Percentiles rank a stretch among this genome's conserved stretches.
phyloP scores from a whole-genome alignment of 2,113 vertebrate species.

The Scatophagus argus region DNA sequence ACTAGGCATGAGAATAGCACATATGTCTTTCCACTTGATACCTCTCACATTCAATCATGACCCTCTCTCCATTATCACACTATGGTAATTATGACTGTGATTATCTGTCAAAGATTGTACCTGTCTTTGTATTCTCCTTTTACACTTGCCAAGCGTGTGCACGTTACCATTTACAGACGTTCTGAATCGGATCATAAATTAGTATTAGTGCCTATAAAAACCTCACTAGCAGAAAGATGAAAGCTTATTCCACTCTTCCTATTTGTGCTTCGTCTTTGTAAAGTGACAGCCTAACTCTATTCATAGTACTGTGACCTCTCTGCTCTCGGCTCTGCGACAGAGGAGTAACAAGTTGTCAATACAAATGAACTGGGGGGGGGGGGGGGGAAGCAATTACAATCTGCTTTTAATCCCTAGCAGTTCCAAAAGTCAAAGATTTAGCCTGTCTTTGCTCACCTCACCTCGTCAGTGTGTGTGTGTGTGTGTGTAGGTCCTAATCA shows the following conservation, averaged over 20 bases:
- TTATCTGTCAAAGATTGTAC: conserved; percentile 62
- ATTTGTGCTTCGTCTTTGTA: conserved; percentile 67
- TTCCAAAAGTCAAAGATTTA: conserved; percentile 77
- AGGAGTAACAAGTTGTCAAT: conserved; percentile 77
- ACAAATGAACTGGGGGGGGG: conserved; percentile 73
- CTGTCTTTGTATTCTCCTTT: conserved; percentile 55
- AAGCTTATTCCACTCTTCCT: conserved; percentile 31
- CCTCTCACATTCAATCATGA: conserved; percentile 66
- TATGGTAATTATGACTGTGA: conserved; percentile 64
- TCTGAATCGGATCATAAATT: conserved; percentile 63
- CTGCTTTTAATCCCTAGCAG: conserved; percentile 76
- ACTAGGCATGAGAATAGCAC: neutral
- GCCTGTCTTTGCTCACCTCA: conserved; percentile 62
- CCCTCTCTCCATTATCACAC: conserved; percentile 53
- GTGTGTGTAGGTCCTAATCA: conserved; percentile 65
- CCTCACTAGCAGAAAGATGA: conserved; percentile 43
- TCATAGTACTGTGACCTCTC: conserved; percentile 61
- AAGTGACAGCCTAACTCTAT: conserved; percentile 50
- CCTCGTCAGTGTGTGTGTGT: conserved; percentile 29
- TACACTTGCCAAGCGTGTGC: conserved; percentile 15
- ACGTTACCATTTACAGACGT: conserved; percentile 46
- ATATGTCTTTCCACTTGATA: conserved; percentile 42
- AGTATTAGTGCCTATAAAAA: conserved; percentile 54
- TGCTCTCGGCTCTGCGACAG: conserved; percentile 54
- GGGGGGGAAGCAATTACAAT: conserved; percentile 79